Percentiles rank a stretch among this genome's conserved stretches.
Conservation (phyloP, 2,888 invertebrate genomes). For the Caenorhabditis sinica region DNA sequence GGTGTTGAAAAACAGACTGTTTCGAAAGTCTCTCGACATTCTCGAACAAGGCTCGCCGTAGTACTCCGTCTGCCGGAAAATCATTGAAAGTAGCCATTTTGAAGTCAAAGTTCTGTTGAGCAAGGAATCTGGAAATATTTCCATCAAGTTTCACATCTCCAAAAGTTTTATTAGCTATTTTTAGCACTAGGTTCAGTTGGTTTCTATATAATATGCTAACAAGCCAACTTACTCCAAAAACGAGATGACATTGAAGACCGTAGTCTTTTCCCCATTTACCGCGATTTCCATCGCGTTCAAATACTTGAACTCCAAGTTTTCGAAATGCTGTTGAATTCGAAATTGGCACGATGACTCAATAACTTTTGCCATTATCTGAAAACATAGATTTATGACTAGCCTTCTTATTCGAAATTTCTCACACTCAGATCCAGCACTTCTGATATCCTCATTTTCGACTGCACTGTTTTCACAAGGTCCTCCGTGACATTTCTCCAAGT, state of each 20-base stretch:
- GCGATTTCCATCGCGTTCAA: slow-evolving; percentile 1
- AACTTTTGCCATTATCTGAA: slow-evolving; percentile 8
- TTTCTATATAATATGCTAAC: not conserved
- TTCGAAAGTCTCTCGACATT: slow-evolving; percentile 18
- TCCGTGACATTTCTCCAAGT: not conserved
- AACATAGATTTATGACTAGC: not conserved
- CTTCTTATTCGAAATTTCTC: no score
- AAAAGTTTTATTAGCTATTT: no score
- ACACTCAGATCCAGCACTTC: slow-evolving; percentile 26
- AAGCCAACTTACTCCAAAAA: slow-evolving; percentile 25
- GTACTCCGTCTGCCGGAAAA: not conserved
- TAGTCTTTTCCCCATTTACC: slow-evolving; percentile 16
- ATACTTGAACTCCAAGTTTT: slow-evolving; percentile 15
- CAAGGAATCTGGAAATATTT: slow-evolving; percentile 1
- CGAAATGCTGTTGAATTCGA: slow-evolving; percentile 2
- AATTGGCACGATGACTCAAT: not conserved
- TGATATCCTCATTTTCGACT: slow-evolving; percentile 1
- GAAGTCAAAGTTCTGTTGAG: not conserved
- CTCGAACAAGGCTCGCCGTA: not conserved
- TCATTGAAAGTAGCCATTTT: not conserved
- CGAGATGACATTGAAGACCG: not conserved
- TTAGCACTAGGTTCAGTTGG: no score
- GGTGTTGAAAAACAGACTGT: not conserved
- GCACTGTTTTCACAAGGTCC: not conserved
- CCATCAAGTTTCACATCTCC: no score